Conservation (phyloP, 2,888 invertebrate genomes). For the Drosophila affinis region DNA sequence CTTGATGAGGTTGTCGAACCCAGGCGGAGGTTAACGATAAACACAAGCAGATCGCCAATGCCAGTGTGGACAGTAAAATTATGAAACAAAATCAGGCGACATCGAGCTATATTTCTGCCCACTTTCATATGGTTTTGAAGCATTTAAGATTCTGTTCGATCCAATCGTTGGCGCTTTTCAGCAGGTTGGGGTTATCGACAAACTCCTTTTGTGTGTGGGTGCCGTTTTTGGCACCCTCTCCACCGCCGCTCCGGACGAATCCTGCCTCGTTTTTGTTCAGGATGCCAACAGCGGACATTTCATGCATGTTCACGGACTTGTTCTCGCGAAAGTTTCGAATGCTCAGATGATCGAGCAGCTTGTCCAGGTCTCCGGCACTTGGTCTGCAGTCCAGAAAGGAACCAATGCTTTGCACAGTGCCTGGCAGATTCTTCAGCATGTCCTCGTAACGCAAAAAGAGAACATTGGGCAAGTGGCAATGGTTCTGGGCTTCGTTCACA, state of each 20-base stretch:
- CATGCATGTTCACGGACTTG: conserved; percentile 89
- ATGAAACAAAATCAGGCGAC: conserved; percentile 2
- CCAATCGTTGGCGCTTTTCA: conserved; percentile 69
- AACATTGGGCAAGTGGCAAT: conserved; percentile 87
- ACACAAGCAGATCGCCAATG: conserved; percentile 90
- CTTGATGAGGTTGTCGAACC: too few relatives aligned
- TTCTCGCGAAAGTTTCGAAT: conserved; percentile 93
- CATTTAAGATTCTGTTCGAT: conserved; percentile 53
- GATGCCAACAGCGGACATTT: conserved; percentile 87
- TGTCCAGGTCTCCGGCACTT: conserved; percentile 85
- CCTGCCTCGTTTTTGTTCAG: conserved; percentile 85
- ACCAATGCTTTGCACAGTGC: conserved; percentile 86
- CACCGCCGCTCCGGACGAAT: conserved; percentile 87
- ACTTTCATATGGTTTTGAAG: conserved; percentile 29
- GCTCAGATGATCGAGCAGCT: conserved; percentile 89
- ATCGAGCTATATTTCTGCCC: neutral
- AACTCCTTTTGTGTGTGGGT: conserved; percentile 64
- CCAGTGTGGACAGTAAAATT: conserved; percentile 81
- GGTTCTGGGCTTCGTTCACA: conserved; percentile 90
- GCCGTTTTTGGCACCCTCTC: conserved; percentile 22
- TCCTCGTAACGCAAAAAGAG: conserved; percentile 93
- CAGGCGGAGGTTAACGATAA: conserved; percentile 93
- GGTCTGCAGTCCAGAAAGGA: conserved; percentile 87
- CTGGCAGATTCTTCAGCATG: conserved; percentile 87
- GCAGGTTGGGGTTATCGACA: conserved; percentile 57